A percentile compares a stretch with the other conserved stretches of the same genome.
Evolutionary conservation across 2,888 invertebrate genomes (phyloP).

Genomic region (Rapana venosa): DNA sequence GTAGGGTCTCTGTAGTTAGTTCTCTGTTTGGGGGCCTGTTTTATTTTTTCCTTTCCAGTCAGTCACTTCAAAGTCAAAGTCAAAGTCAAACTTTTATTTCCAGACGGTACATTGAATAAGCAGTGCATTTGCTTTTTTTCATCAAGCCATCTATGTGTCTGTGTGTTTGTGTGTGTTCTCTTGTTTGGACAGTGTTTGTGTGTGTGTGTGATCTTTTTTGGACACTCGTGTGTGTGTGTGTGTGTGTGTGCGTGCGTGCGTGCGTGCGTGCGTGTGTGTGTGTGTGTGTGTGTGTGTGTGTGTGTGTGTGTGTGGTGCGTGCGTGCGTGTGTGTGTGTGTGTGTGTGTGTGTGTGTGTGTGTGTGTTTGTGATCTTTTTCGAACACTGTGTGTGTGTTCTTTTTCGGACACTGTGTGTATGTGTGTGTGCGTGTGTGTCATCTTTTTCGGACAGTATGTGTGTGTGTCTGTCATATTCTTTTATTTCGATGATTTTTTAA

Average conservation of each 20-base stretch:
- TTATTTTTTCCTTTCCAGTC: no score
- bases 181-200: neutral
- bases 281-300: constrained; percentile 1
- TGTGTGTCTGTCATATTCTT: neutral
- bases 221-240: constrained; percentile 23
- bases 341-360: neutral
- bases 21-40: no score
- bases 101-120: no score
- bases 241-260: constrained; percentile 10
- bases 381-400: constrained; percentile 25
- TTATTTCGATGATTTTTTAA: no score
- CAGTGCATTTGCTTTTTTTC: no score
- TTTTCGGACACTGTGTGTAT: neutral
- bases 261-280: constrained; percentile 4
- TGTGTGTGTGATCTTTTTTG: constrained; percentile 12
- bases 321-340: neutral
- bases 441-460: neutral
- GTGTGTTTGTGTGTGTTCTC: neutral
- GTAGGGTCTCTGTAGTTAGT: no score
- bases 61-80: no score
- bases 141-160: neutral
- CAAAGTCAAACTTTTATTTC: no score
- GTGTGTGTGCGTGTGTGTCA: constrained; percentile 25
- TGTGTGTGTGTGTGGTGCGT: neutral
- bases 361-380: no score